phyloP scores from a whole-genome alignment of 1,140 invertebrate genomes.

The Drosophila ambigua region DNA sequence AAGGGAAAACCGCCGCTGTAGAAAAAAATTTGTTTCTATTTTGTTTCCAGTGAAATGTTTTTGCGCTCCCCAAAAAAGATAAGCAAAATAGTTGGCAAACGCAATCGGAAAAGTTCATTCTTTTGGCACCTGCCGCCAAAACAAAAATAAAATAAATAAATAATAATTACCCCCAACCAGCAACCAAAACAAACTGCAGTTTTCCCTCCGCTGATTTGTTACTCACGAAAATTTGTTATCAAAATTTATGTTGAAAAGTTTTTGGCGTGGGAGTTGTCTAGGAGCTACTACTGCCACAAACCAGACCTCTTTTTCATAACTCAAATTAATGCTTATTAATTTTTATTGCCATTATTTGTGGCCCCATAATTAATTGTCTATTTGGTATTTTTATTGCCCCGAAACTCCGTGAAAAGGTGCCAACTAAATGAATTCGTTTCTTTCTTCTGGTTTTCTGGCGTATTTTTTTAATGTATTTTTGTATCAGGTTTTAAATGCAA shows the following conservation, averaged over 20 bases:
- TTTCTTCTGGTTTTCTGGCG: slow-evolving; percentile 21
- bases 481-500: slow-evolving; percentile 42
- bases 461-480: slow-evolving; percentile 17
- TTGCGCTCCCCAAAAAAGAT: slow-evolving; percentile 35
- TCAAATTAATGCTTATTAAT: slow-evolving; percentile 61
- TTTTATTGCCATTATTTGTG: slow-evolving; percentile 60
- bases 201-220: slow-evolving; percentile 45
- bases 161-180: slow-evolving; percentile 38
- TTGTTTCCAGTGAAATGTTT: slow-evolving; percentile 49
- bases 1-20: slow-evolving; percentile 49
- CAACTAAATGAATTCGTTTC: slow-evolving; percentile 58
- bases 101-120: slow-evolving; percentile 27
- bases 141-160: slow-evolving; percentile 43
- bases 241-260: slow-evolving; percentile 58
- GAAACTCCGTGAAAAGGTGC: slow-evolving; percentile 39
- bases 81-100: slow-evolving; percentile 49
- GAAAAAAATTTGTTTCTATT: slow-evolving; percentile 51
- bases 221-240: slow-evolving; percentile 45
- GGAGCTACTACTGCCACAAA: slow-evolving; percentile 20
- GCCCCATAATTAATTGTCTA: slow-evolving; percentile 57
- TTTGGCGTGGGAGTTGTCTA: slow-evolving; percentile 23
- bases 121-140: slow-evolving; percentile 34
- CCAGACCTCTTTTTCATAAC: slow-evolving; percentile 39
- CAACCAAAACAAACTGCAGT: slow-evolving; percentile 35
- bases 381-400: slow-evolving; percentile 52